Evolutionary conservation across 1,140 invertebrate genomes (phyloP).

Genomic region (Nomia melanderi): DNA sequence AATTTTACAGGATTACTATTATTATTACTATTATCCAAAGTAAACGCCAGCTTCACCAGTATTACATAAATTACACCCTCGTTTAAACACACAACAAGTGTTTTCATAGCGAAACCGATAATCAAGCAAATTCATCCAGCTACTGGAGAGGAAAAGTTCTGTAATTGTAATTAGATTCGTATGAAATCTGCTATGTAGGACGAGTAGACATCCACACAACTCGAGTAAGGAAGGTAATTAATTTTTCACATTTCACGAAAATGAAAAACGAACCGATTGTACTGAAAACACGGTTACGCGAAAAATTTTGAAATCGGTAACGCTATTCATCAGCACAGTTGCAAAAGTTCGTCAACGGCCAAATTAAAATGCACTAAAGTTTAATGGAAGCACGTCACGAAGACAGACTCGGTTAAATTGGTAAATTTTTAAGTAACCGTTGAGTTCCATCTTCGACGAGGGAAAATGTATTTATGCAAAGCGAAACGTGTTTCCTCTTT

Average conservation of each 20-base stretch:
- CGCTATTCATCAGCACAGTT: no score
- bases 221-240: not conserved
- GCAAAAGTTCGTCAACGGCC: no score
- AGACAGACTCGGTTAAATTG: no score
- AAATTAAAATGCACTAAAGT: no score
- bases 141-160: not conserved
- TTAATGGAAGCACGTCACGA: no score
- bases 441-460: no score
- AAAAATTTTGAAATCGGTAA: no score
- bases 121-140: not conserved
- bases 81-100: not conserved
- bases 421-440: no score
- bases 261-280: not conserved
- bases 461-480: no score
- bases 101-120: conserved; percentile 6
- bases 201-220: not conserved
- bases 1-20: conserved; percentile 17
- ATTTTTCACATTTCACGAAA: not conserved
- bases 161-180: not conserved
- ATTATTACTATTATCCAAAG: no score
- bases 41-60: not conserved
- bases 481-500: no score
- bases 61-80: conserved; percentile 3
- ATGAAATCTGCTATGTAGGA: not conserved
- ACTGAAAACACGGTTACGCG: not conserved